These are phyloP conservation scores for Diabrotica balteata DNA, from an alignment of 2,888 invertebrate genomes.

Conservation along the genomic window DNA sequence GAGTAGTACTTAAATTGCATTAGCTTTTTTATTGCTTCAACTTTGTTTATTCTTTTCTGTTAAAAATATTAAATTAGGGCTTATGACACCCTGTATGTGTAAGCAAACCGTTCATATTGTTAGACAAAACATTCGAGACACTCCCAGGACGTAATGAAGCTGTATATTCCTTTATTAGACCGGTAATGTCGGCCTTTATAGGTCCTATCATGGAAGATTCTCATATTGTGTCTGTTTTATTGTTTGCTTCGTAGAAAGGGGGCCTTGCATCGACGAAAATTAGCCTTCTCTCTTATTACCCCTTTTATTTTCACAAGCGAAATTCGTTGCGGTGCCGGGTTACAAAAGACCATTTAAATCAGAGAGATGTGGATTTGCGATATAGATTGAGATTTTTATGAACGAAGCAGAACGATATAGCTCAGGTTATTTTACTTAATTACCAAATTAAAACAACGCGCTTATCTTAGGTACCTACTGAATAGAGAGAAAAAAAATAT, in stretches of 20 bases:
- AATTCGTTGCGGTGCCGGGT: slow-evolving; percentile 5
- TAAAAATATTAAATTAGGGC: not conserved
- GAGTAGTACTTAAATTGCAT: too few species aligned
- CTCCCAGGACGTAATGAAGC: slow-evolving; percentile 53
- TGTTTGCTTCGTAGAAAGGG: slow-evolving; percentile 48
- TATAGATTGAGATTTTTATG: slow-evolving; percentile 9
- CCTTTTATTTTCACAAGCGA: slow-evolving; percentile 12
- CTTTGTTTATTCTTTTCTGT: not conserved
- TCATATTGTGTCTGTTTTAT: slow-evolving; percentile 57
- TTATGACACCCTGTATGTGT: slow-evolving; percentile 28
- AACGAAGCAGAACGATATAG: slow-evolving; percentile 2
- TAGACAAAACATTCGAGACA: slow-evolving; percentile 50
- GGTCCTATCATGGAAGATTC: slow-evolving; percentile 52
- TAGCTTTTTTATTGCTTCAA: too few species aligned
- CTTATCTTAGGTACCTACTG: too few species aligned
- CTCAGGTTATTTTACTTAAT: not conserved
- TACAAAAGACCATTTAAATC: slow-evolving; percentile 16
- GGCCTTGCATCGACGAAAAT: slow-evolving; percentile 46
- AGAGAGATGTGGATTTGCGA: not conserved
- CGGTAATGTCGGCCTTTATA: slow-evolving; percentile 58
- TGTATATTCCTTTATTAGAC: slow-evolving; percentile 56
- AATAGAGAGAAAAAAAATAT: too few species aligned
- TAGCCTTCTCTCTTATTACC: slow-evolving; percentile 39
- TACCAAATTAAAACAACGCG: not conserved
- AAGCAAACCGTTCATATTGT: slow-evolving; percentile 44